These are phyloP conservation scores for Spisula subtruncata DNA, from an alignment of 2,888 invertebrate genomes.

Conservation along the genomic window DNA sequence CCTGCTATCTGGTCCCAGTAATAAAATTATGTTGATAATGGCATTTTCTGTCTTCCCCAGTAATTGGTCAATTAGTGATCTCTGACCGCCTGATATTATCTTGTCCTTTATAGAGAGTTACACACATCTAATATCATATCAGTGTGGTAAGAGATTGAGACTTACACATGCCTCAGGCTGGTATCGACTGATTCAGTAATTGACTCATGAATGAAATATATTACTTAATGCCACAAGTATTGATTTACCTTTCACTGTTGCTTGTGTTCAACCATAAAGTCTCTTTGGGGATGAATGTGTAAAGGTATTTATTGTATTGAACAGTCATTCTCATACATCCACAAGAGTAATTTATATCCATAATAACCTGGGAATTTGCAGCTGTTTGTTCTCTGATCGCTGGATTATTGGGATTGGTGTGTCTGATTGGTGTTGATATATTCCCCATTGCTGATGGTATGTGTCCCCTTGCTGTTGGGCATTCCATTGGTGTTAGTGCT, in stretches of 20 bases:
- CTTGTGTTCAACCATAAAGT: neutral
- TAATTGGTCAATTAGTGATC: slow-evolving; percentile 40
- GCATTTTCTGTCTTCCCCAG: slow-evolving; percentile 24
- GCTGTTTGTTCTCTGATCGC: no score
- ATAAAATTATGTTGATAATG: slow-evolving; percentile 27
- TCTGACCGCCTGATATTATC: neutral
- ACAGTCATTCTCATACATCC: neutral
- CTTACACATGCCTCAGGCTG: neutral
- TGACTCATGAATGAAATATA: slow-evolving; percentile 10
- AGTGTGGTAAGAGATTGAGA: neutral
- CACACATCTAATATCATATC: neutral
- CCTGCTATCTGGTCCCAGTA: slow-evolving; percentile 17
- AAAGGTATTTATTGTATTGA: neutral
- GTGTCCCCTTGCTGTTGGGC: no score
- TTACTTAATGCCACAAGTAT: neutral
- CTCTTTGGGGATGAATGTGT: neutral
- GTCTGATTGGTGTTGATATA: no score
- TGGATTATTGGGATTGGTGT: no score
- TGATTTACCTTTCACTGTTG: neutral
- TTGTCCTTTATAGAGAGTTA: neutral
- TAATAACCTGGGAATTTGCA: no score
- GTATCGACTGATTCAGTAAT: neutral
- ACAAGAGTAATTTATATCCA: no score
- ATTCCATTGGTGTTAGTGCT: neutral
- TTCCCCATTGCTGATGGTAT: no score